Base-by-base conservation (phyloP, 2,113 vertebrate species). In the Canis aureus region DNA sequence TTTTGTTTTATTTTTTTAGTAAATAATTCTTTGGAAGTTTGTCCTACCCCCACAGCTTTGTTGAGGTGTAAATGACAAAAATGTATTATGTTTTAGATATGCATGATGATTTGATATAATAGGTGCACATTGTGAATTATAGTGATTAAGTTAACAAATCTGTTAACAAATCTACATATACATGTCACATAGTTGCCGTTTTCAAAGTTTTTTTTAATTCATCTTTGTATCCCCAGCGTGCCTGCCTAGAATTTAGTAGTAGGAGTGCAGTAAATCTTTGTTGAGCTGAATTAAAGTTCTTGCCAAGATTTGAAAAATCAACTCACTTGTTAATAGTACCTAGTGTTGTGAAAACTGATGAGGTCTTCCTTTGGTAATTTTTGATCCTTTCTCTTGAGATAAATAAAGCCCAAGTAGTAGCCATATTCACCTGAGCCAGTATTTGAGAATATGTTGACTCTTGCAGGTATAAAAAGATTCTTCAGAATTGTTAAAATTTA, bases 1-100 rank as follows among this genome's bases (percentile, higher is more conserved):
- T 91, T 64, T 95, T 96, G 51, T 76, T 94, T 73, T 78, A 67
- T 27, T 84, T 23, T 89, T 89, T 83, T 85, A 69, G n/a, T 93
- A 81, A 86, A 86, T 94, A 76, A 86, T 57, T 83, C 35, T 32
- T 66, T 73, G 59, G 38, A 93, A 22, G 3, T 85, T 96, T 89
- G 59, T 57, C 43, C 67, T 6, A 11, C 3, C 13, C 51, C 17
- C 55, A 12, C 29, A 67, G 51, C 60, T 85, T 91, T 85, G 59
- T 29, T 88, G 84, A 94, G 20, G 55, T 88, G n/a, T 91, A 53
- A 51, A 27, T 91, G 60, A 51, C 51, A 91, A 60, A 78, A 85
- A 19, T 85, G 15, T 95, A 11, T 81, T 84, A 85, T 91, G 23
- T 91, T 59, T 85, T 85, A 51, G 35, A 22, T 16, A 51, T 79